phyloP scores from a whole-genome alignment of 2,113 vertebrate genomes.

The Tupaia chinensis region DNA sequence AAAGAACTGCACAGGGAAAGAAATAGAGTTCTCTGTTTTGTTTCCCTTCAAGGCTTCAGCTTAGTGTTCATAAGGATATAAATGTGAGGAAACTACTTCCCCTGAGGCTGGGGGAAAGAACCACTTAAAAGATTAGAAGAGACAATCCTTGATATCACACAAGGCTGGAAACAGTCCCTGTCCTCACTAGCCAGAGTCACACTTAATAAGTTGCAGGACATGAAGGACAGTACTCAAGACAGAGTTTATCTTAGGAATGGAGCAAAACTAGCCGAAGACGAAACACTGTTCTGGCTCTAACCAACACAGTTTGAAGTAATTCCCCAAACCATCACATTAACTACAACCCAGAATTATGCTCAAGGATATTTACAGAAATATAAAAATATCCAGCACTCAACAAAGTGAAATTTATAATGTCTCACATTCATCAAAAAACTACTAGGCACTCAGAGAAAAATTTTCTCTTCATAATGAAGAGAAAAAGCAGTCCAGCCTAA shows the following conservation, averaged over 20 bases:
- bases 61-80: not conserved
- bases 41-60: not conserved
- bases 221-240: not conserved
- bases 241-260: not conserved
- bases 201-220: not conserved
- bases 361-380: not conserved
- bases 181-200: not conserved
- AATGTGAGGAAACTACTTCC: not conserved
- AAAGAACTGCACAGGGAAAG: not conserved
- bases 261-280: not conserved
- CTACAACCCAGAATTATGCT: not conserved
- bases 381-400: not conserved
- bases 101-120: not conserved
- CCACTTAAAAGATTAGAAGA: not conserved
- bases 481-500: conserved; percentile 4
- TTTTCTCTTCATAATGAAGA: not conserved
- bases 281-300: not conserved
- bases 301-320: not conserved
- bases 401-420: not conserved
- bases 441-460: not conserved
- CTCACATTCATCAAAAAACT: not conserved
- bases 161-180: not conserved
- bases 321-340: not conserved
- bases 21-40: not conserved
- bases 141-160: not conserved